Evolutionary conservation across 2,888 invertebrate genomes (phyloP).

Genomic region (Sclerodermus sp.): DNA sequence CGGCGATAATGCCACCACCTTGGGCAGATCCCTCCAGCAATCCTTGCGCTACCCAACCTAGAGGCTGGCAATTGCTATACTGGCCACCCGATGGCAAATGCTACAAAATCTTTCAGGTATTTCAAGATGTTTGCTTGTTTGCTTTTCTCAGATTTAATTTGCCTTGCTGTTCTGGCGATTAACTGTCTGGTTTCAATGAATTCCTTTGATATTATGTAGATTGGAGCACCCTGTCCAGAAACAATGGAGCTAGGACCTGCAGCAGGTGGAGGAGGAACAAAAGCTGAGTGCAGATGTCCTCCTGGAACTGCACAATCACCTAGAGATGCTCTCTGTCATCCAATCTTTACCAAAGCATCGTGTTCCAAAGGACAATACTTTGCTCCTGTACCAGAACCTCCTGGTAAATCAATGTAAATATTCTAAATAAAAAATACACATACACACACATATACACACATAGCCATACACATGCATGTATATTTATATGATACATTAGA

Average conservation of each 20-base stretch:
- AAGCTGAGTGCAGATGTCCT: conserved; percentile 81
- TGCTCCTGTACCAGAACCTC: conserved; percentile 64
- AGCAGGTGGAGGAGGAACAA: conserved; percentile 61
- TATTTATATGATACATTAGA: too few species aligned
- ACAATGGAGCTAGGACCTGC: conserved; percentile 80
- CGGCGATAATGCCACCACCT: conserved; percentile 77
- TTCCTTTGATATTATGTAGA: conserved; percentile 42
- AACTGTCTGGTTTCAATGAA: background rate
- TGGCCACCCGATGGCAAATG: conserved; percentile 84
- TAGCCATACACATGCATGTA: background rate
- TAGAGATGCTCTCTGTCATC: conserved; percentile 71
- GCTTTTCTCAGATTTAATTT: background rate
- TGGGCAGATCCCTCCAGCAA: conserved; percentile 83
- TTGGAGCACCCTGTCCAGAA: conserved; percentile 79
- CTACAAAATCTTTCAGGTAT: conserved; percentile 85
- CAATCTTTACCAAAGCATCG: conserved; percentile 74
- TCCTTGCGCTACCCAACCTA: conserved; percentile 78
- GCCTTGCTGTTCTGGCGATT: too few species aligned
- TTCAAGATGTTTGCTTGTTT: too few species aligned
- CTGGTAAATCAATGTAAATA: conserved; percentile 37
- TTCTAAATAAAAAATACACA: background rate
- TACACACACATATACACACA: background rate
- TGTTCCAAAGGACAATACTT: conserved; percentile 76
- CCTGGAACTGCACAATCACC: conserved; percentile 76
- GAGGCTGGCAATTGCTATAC: conserved; percentile 84